phyloP scores from a whole-genome alignment of 2,888 invertebrate species.

The Drosophila formosana region DNA sequence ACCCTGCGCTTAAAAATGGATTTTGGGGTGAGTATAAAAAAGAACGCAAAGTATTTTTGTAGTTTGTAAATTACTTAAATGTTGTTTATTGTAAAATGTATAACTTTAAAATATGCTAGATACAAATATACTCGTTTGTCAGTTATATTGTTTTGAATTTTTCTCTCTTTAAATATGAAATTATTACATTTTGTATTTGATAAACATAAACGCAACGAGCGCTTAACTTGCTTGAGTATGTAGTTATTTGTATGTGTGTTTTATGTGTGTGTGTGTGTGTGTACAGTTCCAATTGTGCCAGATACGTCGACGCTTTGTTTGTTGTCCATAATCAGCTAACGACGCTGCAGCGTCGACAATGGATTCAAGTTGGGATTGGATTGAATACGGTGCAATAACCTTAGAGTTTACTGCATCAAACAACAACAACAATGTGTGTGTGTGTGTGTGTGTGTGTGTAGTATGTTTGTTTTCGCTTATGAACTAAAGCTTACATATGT shows the following conservation, averaged over 20 bases:
- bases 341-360: slow-evolving; percentile 13
- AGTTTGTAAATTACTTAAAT: slow-evolving; percentile 51
- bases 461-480: slow-evolving; percentile 45
- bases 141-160: slow-evolving; percentile 40
- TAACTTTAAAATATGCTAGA: slow-evolving; percentile 54
- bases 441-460: slow-evolving; percentile 25
- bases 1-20: neutral
- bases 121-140: slow-evolving; percentile 41
- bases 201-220: slow-evolving; percentile 36
- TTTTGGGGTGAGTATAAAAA: slow-evolving; percentile 10
- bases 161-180: slow-evolving; percentile 20
- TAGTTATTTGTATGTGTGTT: slow-evolving; percentile 35
- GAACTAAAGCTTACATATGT: slow-evolving; percentile 63
- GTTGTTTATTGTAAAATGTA: slow-evolving; percentile 49
- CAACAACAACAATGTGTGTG: slow-evolving; percentile 38
- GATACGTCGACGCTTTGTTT: slow-evolving; percentile 29
- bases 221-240: slow-evolving; percentile 62
- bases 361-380: slow-evolving; percentile 32
- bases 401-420: slow-evolving; percentile 29
- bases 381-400: slow-evolving; percentile 46
- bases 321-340: slow-evolving; percentile 30
- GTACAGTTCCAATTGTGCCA: slow-evolving; percentile 12
- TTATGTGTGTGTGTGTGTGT: slow-evolving; percentile 32
- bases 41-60: slow-evolving; percentile 20
- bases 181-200: slow-evolving; percentile 37